Conservation (phyloP, 2,888 invertebrate genomes). For the Holacanthella duospinosa region DNA sequence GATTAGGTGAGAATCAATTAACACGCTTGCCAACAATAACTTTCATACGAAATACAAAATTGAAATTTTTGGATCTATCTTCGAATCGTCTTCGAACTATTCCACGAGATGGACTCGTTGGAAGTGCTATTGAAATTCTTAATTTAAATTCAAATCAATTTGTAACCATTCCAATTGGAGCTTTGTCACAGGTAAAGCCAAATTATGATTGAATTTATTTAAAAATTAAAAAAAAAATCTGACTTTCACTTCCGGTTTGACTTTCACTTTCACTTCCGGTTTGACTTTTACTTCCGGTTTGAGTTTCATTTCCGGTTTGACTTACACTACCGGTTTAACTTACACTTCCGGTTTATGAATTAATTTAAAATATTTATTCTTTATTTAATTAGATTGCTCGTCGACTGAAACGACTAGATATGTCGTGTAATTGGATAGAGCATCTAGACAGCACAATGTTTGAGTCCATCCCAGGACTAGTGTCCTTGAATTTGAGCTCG, state of each 20-base stretch:
- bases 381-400: constrained; percentile 32
- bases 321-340: no score
- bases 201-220: not conserved
- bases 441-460: constrained; percentile 80
- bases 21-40: constrained; percentile 38
- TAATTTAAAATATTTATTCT: no score
- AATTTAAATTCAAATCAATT: constrained; percentile 38
- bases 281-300: no score
- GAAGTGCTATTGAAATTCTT: constrained; percentile 38
- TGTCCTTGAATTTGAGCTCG: constrained; percentile 62
- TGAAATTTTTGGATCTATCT: constrained; percentile 38
- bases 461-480: constrained; percentile 66
- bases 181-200: constrained; percentile 31
- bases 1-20: constrained; percentile 39
- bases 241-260: no score
- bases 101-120: constrained; percentile 38
- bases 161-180: constrained; percentile 36
- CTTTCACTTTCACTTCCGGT: no score
- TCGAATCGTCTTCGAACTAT: constrained; percentile 38
- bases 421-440: constrained; percentile 69
- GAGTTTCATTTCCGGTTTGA: no score
- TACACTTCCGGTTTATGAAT: no score
- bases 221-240: no score
- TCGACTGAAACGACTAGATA: constrained; percentile 48
- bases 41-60: constrained; percentile 38